Percentiles rank a stretch among this genome's conserved stretches.
Evolutionary conservation across 2,113 vertebrate species (phyloP).

Genomic region (Bettongia penicillata): DNA sequence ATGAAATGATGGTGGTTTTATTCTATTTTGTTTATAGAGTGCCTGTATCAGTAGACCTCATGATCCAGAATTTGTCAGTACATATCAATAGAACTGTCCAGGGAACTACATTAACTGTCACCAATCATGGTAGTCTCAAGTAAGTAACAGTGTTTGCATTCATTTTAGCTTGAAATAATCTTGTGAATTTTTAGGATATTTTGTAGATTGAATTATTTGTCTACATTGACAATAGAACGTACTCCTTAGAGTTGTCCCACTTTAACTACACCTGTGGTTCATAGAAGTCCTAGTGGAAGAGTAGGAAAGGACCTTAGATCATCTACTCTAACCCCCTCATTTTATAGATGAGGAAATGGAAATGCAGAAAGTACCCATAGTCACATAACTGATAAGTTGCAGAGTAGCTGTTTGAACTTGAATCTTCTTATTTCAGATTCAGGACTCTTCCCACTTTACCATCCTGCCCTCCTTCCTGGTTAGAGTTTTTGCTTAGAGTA

Average conservation of each 20-base stretch:
- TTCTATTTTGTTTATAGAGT: slow-evolving; percentile 77
- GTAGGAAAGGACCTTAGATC: too few species aligned
- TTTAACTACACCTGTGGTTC: not conserved
- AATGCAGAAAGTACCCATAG: too few species aligned
- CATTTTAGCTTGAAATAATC: not conserved
- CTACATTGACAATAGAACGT: not conserved
- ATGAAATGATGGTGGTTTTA: not conserved
- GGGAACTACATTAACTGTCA: slow-evolving; percentile 86
- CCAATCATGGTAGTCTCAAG: slow-evolving; percentile 92
- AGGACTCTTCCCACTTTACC: too few species aligned
- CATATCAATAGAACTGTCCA: slow-evolving; percentile 86
- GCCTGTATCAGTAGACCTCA: slow-evolving; percentile 88
- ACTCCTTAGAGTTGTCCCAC: not conserved
- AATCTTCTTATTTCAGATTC: too few species aligned
- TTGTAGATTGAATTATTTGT: not conserved
- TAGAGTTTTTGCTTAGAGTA: too few species aligned
- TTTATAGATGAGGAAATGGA: too few species aligned
- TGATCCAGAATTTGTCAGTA: slow-evolving; percentile 85
- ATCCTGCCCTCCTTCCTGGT: too few species aligned
- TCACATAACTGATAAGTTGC: too few species aligned
- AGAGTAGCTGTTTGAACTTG: too few species aligned
- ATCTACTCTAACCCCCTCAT: too few species aligned
- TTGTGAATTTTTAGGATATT: not conserved
- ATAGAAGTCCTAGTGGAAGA: too few species aligned
- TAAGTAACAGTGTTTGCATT: slow-evolving; percentile 76